Base-by-base conservation (phyloP, 2,797 vertebrate species). In the Tympanoctomys barrerae region DNA sequence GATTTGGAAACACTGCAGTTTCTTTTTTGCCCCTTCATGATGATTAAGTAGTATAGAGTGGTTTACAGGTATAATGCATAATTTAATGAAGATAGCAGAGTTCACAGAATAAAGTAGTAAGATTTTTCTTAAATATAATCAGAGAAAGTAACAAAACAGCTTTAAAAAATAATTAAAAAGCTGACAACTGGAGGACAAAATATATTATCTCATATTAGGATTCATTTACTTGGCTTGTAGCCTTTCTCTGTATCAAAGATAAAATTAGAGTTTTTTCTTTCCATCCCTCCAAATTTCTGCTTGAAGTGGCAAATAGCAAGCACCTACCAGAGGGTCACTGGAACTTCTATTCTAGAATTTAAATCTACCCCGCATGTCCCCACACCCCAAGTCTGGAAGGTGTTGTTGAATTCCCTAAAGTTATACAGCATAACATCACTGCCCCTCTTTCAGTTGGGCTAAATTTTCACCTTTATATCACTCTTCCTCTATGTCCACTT, bases 71-170 rank as follows among this genome's bases (percentile, higher is more conserved):
- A 10, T 36, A 75, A 9, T 24, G 4, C 68, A 18, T 68, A 92
- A 28, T 36, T 79, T 83, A 79, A 54, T 62, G 49, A 82, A 73
- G 13, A 70, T 9, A 82, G 9, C 28, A 22, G 61, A 89, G 57
- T 75, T 94, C 39, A 64, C 11, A 33, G 70, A 73, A 52, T 83
- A 49, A 36, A 73, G 4, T 82, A 80, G 54, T 9, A 90, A 52
- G 57, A 5, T 49, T 90, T 84, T 87, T 70, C 75, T 83, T 87
- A 85, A 84, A 21, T 4, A 24, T 9, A 57, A 1, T 84, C 82
- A 42, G 31, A 82, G 93, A 89, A 92, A 92, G 33, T 66, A 54
- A 89, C 73, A 87, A 96, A 49, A 79, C 36, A 85, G 12, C 68
- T 79, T 94, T 87, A 8, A 61, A 62, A 87, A 87, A 59, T 16